A percentile compares a stretch with the other conserved stretches of the same genome.
Conservation (phyloP, 2,797 vertebrate species). For the Lateolabrax maculatus region DNA sequence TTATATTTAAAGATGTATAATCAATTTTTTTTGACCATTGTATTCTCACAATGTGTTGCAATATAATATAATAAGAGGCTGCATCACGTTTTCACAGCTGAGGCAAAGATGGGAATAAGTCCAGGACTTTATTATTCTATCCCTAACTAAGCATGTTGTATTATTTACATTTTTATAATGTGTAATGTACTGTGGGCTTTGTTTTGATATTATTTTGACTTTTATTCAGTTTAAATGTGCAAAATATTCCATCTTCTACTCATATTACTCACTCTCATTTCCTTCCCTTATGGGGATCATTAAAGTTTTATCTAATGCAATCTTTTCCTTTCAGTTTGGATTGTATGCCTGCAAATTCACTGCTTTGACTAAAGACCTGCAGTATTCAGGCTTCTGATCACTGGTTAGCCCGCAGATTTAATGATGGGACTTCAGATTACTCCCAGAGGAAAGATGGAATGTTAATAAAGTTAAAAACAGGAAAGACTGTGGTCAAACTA, state of each 20-base stretch:
- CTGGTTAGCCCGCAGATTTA: conserved; percentile 47
- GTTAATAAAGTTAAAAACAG: conserved; percentile 67
- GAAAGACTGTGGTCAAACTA: conserved; percentile 64
- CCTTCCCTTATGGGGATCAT: conserved; percentile 13
- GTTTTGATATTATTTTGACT: too few relatives aligned
- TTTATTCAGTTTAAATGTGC: conserved; percentile 4
- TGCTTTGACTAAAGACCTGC: conserved; percentile 16
- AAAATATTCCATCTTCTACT: neutral
- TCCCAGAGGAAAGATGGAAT: conserved; percentile 48
- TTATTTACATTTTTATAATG: too few relatives aligned
- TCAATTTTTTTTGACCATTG: too few relatives aligned
- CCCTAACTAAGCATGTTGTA: too few relatives aligned
- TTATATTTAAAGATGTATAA: too few relatives aligned
- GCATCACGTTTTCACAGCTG: too few relatives aligned
- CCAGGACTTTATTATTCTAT: too few relatives aligned
- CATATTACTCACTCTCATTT: neutral
- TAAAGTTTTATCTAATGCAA: conserved; percentile 24
- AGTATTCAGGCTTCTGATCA: conserved; percentile 43
- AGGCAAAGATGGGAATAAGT: too few relatives aligned
- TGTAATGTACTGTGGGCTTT: too few relatives aligned
- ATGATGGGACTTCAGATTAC: conserved; percentile 51
- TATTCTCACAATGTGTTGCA: too few relatives aligned
- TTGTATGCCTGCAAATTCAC: conserved; percentile 6
- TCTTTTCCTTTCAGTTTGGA: conserved; percentile 43
- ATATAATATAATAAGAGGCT: too few relatives aligned